phyloP scores from a whole-genome alignment of 2,113 vertebrate species.

The Lepus timidus region DNA sequence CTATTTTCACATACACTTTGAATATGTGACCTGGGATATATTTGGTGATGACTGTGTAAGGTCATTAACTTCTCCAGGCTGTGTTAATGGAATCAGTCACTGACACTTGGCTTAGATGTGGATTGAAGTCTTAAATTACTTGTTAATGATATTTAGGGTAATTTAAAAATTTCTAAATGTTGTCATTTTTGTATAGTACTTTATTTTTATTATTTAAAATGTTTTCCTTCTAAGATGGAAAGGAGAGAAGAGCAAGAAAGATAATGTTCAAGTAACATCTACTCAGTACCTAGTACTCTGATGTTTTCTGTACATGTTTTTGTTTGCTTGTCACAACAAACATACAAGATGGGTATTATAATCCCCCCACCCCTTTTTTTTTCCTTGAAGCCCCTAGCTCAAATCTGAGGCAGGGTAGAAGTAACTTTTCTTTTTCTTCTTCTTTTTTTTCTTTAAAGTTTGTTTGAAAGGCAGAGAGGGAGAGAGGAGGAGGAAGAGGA shows the following conservation, averaged over 20 bases:
- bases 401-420: too few species aligned
- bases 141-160: not conserved
- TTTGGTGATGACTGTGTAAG: not conserved
- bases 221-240: slow-evolving; percentile 22
- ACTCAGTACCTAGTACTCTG: not conserved
- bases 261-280: not conserved
- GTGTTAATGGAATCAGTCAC: not conserved
- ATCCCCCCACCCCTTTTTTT: not conserved
- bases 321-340: slow-evolving; percentile 10
- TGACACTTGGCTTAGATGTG: not conserved
- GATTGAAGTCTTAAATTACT: not conserved
- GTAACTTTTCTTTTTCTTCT: too few species aligned
- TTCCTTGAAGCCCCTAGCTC: too few species aligned
- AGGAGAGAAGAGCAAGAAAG: not conserved
- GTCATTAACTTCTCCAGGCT: not conserved
- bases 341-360: not conserved
- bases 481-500: too few species aligned
- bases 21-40: not conserved
- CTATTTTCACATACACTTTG: not conserved
- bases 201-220: not conserved
- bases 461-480: too few species aligned
- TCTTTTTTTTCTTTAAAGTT: too few species aligned
- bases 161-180: slow-evolving; percentile 29
- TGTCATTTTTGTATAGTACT: not conserved
- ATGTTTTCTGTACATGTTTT: not conserved